These are phyloP conservation scores for Tridacna crocea DNA, from an alignment of 2,888 invertebrate species.

Conservation along the genomic window DNA sequence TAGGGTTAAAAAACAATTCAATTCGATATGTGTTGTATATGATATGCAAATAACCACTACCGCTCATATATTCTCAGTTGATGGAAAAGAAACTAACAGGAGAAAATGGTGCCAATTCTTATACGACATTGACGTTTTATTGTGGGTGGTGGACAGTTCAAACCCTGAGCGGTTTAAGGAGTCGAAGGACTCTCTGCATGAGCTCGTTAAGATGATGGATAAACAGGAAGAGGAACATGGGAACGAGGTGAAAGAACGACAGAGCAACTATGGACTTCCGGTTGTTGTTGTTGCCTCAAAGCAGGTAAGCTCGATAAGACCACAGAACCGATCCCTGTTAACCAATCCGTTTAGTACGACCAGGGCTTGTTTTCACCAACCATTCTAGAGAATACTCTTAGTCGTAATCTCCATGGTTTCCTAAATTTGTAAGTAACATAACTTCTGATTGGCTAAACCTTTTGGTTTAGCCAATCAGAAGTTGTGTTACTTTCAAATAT, in stretches of 20 bases:
- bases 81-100: background rate
- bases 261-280: constrained; percentile 35
- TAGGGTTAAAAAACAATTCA: no score
- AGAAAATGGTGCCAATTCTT: constrained; percentile 20
- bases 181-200: constrained; percentile 31
- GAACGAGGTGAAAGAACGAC: background rate
- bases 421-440: no score
- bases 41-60: no score
- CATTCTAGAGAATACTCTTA: no score
- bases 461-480: no score
- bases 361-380: no score
- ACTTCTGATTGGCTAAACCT: no score
- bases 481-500: no score
- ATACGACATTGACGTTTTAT: constrained; percentile 29
- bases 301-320: constrained; percentile 33
- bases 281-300: constrained; percentile 49
- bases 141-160: constrained; percentile 55
- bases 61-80: background rate
- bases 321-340: no score
- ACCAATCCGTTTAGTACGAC: no score
- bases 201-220: constrained; percentile 26
- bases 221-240: background rate
- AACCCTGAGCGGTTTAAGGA: constrained; percentile 17
- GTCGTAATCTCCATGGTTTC: no score
- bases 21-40: no score